Percentiles rank a stretch among this genome's conserved stretches.
phyloP scores from a whole-genome alignment of 2,888 invertebrate species.

The Dryococelus australis region DNA sequence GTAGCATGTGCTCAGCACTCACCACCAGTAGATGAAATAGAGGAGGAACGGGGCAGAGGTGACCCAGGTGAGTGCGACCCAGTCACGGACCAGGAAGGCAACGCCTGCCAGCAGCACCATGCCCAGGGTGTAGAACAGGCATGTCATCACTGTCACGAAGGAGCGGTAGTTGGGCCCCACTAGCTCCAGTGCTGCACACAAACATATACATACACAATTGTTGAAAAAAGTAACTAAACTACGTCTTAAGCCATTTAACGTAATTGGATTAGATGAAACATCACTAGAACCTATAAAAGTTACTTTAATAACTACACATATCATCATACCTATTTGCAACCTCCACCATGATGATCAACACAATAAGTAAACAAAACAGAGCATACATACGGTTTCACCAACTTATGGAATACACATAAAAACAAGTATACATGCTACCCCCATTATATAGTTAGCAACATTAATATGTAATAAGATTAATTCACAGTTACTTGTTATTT shows the following conservation, averaged over 20 bases:
- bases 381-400: no score
- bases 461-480: no score
- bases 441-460: no score
- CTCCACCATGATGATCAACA: no score
- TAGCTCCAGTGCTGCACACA: constrained; percentile 79
- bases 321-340: no score
- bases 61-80: constrained; percentile 80
- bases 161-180: constrained; percentile 92
- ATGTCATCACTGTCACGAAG: constrained; percentile 91
- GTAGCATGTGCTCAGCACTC: constrained; percentile 49
- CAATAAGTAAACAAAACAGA: no score
- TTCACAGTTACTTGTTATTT: no score
- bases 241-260: constrained; percentile 19
- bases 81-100: constrained; percentile 85
- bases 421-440: no score
- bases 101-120: constrained; percentile 82
- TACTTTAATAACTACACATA: neutral
- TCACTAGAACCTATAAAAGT: constrained; percentile 19
- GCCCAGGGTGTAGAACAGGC: constrained; percentile 88
- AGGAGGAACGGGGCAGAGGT: constrained; percentile 86
- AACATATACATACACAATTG: constrained; percentile 53
- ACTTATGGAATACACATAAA: no score
- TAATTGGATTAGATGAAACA: constrained; percentile 32
- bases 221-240: constrained; percentile 17
- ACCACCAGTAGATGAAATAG: constrained; percentile 85